A percentile compares a stretch with the other conserved stretches of the same genome.
Evolutionary conservation across 2,888 invertebrate species (phyloP).

Genomic region (Sepiola atlantica): DNA sequence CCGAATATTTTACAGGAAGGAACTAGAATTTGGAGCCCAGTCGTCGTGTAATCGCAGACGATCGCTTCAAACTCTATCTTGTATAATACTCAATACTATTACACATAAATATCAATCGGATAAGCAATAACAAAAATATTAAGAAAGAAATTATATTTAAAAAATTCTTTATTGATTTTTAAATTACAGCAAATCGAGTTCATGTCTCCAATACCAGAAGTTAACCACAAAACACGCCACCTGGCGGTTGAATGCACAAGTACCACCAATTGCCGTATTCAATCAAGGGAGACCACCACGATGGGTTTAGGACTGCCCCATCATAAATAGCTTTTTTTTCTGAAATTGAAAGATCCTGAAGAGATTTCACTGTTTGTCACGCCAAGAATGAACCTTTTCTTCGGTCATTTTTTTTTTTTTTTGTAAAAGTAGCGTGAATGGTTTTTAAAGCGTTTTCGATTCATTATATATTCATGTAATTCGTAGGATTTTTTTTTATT

Average conservation of each 20-base stretch:
- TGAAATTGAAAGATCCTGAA: background rate
- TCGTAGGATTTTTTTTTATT: background rate
- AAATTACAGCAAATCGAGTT: background rate
- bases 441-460: background rate
- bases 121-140: no score
- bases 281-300: slow-evolving; percentile 35
- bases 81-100: no score
- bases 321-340: slow-evolving; percentile 34
- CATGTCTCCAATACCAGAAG: background rate
- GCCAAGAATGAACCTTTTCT: background rate
- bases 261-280: background rate
- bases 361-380: background rate
- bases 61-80: no score
- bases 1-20: no score
- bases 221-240: background rate
- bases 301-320: background rate
- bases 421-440: background rate
- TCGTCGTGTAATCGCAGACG: no score
- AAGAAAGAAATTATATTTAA: background rate
- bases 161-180: background rate
- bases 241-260: slow-evolving; percentile 39
- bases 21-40: no score
- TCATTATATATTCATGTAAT: background rate
- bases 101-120: no score
- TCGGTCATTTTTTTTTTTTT: no score